A percentile compares a stretch with the other conserved stretches of the same genome.
These are phyloP conservation scores for Anoplius nigerrimus DNA, from an alignment of 2,888 invertebrate species.

Conservation along the genomic window DNA sequence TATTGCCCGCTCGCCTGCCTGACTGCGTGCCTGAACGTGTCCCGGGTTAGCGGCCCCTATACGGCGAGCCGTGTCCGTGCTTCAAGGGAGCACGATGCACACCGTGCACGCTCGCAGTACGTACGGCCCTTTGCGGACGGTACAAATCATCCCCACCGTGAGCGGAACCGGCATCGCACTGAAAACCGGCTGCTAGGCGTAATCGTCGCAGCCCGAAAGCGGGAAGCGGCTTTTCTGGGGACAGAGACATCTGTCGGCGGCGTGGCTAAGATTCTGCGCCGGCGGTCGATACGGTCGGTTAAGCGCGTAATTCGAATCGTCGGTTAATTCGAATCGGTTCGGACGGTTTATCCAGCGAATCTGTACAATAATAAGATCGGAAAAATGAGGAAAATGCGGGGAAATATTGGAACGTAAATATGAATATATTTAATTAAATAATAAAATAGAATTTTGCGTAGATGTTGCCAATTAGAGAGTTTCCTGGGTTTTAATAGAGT, in stretches of 20 bases:
- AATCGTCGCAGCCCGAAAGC: background rate
- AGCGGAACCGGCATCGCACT: slow-evolving; percentile 62
- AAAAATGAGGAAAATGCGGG: too few relatives aligned
- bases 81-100: slow-evolving; percentile 23
- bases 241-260: background rate
- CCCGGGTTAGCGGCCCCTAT: background rate
- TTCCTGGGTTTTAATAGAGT: too few relatives aligned
- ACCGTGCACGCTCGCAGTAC: slow-evolving; percentile 35
- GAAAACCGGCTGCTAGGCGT: slow-evolving; percentile 51
- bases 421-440: too few relatives aligned
- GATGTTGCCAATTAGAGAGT: too few relatives aligned
- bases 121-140: slow-evolving; percentile 37
- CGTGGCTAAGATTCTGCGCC: background rate
- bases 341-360: too few relatives aligned
- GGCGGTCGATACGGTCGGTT: background rate
- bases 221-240: background rate
- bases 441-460: too few relatives aligned
- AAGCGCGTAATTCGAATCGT: too few relatives aligned
- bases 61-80: slow-evolving; percentile 1
- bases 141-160: slow-evolving; percentile 58
- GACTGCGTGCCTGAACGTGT: too few relatives aligned
- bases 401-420: too few relatives aligned
- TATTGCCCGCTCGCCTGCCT: too few relatives aligned
- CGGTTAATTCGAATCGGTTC: too few relatives aligned
- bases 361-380: too few relatives aligned